Base-by-base conservation (phyloP, 2,797 vertebrate species). In the Sebastes wilsoni region DNA sequence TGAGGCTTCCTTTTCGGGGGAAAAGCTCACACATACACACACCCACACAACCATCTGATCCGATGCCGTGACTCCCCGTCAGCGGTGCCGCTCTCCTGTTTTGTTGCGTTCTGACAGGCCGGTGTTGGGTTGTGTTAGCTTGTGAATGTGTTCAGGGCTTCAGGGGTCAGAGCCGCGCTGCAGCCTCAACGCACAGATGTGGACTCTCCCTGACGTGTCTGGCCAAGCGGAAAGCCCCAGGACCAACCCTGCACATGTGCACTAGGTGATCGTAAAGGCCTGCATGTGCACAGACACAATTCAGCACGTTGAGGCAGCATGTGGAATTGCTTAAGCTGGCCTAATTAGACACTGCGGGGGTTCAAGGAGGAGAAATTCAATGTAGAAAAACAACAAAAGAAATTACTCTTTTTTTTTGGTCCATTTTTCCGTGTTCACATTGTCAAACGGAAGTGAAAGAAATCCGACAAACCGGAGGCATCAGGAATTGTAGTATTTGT, bases 71-170 rank as follows among this genome's bases (percentile, higher is more conserved):
- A 77, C 79, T 87, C 71, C 79, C 90, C 83, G 80, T 87, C 86
- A 86, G 84, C 75, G 2, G 55, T 32, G 83, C 90, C 66, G 58
- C 77, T 77, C 87, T 84, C 65, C 79, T 90, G 78, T 90, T 90
- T 76, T 46, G 79, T 70, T 84, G 84, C 65, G 52, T 88, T 90
- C 91, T 94, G 93, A 94, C 91, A 94, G 93, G 86, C 84, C 56
- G 46, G 61, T 36, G 90, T 83, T 86, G 89, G 85, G 55, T 85
- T 83, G 77, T 62, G 89, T 81, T 80, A 66, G 86, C 72, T 80
- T 66, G 84, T 72, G 84, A 85, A 77, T 79, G 87, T 60, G 86
- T 85, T 77, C 32, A 13, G 84, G 81, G 85, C 90, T 92, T 84
- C 81, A 62, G 82, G 88, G 93, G 89, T 93, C 91, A 80, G 79